A percentile compares a stretch with the other conserved stretches of the same genome.
Evolutionary conservation across 2,797 vertebrate genomes (phyloP).

Genomic region (Fringilla coelebs): DNA sequence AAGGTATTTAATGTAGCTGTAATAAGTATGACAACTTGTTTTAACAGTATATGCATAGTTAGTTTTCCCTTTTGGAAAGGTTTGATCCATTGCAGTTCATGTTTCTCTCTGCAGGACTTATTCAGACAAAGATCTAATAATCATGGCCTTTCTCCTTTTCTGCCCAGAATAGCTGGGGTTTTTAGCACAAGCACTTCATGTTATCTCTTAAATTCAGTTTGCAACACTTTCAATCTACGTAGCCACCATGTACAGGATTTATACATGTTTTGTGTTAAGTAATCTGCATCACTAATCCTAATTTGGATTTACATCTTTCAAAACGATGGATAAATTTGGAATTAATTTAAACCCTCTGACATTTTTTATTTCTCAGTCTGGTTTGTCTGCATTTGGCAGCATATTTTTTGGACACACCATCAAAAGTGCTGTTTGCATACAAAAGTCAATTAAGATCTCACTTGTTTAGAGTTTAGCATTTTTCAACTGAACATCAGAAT

Average conservation of each 20-base stretch:
- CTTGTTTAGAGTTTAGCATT: background rate
- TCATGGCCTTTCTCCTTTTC: background rate
- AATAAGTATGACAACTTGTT: background rate
- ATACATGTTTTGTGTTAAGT: background rate
- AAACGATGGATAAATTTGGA: background rate
- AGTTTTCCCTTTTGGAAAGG: background rate
- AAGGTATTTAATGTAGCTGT: slow-evolving; percentile 2
- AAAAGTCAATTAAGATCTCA: background rate
- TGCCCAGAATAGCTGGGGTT: background rate
- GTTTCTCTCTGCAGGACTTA: background rate
- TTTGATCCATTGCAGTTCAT: background rate
- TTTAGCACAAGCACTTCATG: background rate
- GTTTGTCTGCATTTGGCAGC: background rate
- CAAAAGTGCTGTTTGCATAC: background rate
- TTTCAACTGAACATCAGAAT: background rate
- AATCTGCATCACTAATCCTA: slow-evolving; percentile 51
- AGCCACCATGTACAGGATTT: background rate
- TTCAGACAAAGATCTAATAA: background rate
- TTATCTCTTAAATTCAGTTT: slow-evolving; percentile 35
- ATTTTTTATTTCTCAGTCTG: background rate
- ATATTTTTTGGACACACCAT: background rate
- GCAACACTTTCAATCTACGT: background rate
- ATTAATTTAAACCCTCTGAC: slow-evolving; percentile 12
- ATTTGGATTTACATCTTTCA: slow-evolving; percentile 55
- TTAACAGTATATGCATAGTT: background rate